Evolutionary conservation across 1,140 invertebrate species (phyloP), one percentile per base, ranked within the genome.

Genomic region (Ctenoplectra terminalis): DNA sequence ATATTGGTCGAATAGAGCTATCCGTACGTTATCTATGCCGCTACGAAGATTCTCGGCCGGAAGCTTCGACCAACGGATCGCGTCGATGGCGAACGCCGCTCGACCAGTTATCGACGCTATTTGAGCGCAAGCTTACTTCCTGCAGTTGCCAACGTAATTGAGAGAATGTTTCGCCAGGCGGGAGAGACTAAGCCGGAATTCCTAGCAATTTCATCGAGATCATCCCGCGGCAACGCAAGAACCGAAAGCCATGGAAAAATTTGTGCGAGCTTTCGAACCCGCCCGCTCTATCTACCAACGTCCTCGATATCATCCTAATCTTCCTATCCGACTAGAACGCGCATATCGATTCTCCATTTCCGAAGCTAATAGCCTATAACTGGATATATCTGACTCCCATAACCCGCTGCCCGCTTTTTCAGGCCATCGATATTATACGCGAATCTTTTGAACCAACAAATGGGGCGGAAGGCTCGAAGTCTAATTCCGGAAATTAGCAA

Each of bases 261-360:
- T 60, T 17, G 26, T 4, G 4, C 20, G 23, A 43, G 20, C 8
- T 9, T 15, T n/a, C n/a, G n/a, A n/a, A 40, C 52, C 50, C 48
- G 61, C 67, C 56, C 4, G 26, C 52, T 64, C 46, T 1, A 4
- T 15, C 46, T 69, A 20, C 15, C 56, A 15, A n/a, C n/a, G n/a
- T n/a, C 6, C 76, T 52, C 82, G 43, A 81, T 86, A 73, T n/a
- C n/a, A n/a, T 73, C 40, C 72, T 73, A 66, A 81, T 81, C 72
- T 81, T 71, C 66, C 74, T 77, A 69, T 73, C 78, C 40, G 61
- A 50, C 26, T 67, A 66, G n/a, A 85, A 82, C 72, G 83, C 50
- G 52, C 29, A 50, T 71, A 82, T 85, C 84, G 83, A 81, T 86
- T 85, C 83, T 58, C 67, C 67, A 43, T 82, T 82, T 85, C 64